Evolutionary conservation across 2,888 invertebrate genomes (phyloP), one percentile per base, ranked within the genome.

Genomic region (Chamaedrilus cognettii): DNA sequence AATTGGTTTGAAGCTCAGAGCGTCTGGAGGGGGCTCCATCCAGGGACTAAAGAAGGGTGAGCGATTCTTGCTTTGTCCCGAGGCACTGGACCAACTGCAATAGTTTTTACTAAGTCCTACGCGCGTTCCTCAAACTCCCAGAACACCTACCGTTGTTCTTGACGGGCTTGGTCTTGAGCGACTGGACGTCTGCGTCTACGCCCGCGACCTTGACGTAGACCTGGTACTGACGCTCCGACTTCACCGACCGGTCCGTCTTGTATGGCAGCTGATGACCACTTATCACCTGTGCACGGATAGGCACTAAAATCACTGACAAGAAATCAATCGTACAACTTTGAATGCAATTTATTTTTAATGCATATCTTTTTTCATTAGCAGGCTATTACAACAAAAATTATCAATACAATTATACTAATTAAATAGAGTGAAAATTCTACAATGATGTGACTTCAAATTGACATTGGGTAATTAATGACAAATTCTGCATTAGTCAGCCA

Each of bases 191-290:
- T 4, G 75, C 74, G 7, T 77, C 73, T n/a, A 84, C 82, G 5
- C 85, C 85, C 57, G 77, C 73, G 3, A 87, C 79, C 76, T 85
- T 84, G 7, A 87, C 76, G 71, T 85, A 84, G 19, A 87, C 85
- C 74, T 87, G 87, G 1, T 88, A 87, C 77, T 87, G 87, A 59
- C 88, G 85, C 49, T 88, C 82, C 65, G 84, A 84, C 66, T 82
- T 82, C 67, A 80, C 77, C 63, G 74, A 70, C 23, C 79, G 78
- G 70, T 85, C 82, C 49, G 84, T 85, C 3, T 86, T 84, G 76
- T 87, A 87, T 0, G 88, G 88, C 64, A 88, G 79, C 76, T 87
- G 87, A 75, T 87, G 87, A 1, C 87, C 88, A 77, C 87, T 87
- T 66, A 88, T 86, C 31, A 88, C 78, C 66, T 66, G 33, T 33